A percentile compares a stretch with the other conserved stretches of the same genome.
Conservation (phyloP, 2,113 vertebrate species). For the Bolborhynchus lineola region DNA sequence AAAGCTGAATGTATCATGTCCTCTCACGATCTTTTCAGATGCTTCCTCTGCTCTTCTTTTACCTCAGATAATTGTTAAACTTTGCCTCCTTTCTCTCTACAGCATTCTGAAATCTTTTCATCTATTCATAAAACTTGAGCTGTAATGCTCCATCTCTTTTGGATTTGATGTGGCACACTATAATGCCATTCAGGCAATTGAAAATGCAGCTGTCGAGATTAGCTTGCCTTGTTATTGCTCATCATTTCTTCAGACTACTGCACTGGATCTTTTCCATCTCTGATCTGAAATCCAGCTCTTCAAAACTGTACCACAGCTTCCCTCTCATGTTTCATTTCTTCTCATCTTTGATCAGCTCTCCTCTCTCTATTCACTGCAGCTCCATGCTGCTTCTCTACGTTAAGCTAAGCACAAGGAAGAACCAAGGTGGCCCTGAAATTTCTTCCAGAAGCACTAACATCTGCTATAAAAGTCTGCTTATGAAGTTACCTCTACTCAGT, state of each 20-base stretch:
- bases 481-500: not conserved
- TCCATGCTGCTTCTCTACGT: not conserved
- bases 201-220: not conserved
- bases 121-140: not conserved
- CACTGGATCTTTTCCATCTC: not conserved
- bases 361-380: not conserved
- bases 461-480: not conserved
- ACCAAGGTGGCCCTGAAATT: not conserved
- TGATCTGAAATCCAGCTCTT: not conserved
- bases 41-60: not conserved
- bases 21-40: not conserved
- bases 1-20: not conserved
- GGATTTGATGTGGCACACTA: not conserved
- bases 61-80: not conserved
- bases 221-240: not conserved
- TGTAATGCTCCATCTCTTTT: not conserved
- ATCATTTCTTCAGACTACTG: not conserved
- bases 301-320: not conserved
- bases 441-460: not conserved
- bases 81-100: not conserved
- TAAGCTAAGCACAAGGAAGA: not conserved
- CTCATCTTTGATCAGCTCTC: not conserved
- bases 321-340: not conserved
- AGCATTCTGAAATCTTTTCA: not conserved
- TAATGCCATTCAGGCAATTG: not conserved